Evolutionary conservation across 2,113 vertebrate genomes (phyloP), one percentile per base, ranked within the genome.

Genomic region (Lates calcarifer): DNA sequence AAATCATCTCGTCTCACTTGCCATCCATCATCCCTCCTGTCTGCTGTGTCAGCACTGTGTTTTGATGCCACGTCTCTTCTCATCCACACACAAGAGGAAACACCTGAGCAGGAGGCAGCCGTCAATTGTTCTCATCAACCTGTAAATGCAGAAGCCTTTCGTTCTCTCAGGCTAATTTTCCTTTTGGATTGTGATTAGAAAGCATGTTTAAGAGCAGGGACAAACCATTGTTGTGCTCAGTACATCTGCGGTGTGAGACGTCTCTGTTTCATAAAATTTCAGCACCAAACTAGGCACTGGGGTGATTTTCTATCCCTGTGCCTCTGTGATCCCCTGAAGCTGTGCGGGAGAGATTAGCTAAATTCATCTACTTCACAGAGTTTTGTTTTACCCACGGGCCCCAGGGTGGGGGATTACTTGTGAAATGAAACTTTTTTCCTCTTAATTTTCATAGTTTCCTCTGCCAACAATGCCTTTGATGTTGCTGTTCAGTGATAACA

Each of bases 321-420:
- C 66, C 58, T 60, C 60, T 76, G 90, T 17, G 62, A 77, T 84
- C 68, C 86, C 92, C 84, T 74, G 77, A 76, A 90, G 91, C 86
- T 84, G 87, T 77, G 86, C 24, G 58, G 55, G 43, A 39, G 49
- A 93, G 91, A 93, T 93, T 92, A 92, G 76, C 72, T 84, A 83
- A 92, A 93, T 78, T 89, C 85, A 83, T 91, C 81, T 73, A 83
- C 85, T 91, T 92, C 86, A 87, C 72, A 89, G 79, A 87, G 73
- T 89, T 92, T 89, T 90, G 87, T 91, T 92, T 90, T 89, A 93
- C 84, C 87, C 90, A 91, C 12, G 20, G 55, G 89, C 90, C 89
- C 68, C 76, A 1, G 90, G 90, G 73, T 53, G 67, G 77, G 64
- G 81, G 89, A 92, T 89, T 90, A 90, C 74, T 88, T 74, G 26